Evolutionary conservation across 2,113 vertebrate species (phyloP), one percentile per base, ranked within the genome.

Genomic region (Tapirus terrestris): DNA sequence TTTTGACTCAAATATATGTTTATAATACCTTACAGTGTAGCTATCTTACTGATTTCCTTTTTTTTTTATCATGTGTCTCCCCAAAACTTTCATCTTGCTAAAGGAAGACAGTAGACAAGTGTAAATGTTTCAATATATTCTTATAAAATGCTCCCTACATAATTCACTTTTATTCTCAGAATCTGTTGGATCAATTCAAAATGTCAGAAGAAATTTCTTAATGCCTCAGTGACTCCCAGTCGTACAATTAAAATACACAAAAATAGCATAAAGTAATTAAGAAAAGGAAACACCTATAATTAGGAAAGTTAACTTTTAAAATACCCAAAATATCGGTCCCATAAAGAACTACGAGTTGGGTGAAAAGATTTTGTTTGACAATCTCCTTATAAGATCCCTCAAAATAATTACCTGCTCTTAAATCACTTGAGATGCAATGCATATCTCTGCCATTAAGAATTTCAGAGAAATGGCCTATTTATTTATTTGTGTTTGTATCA

Each of bases 151-250:
- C 0, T 48, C 2, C 18, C 18, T 96, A 8, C n/a, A 95, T 94
- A 96, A 96, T 94, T 97, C 33, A 95, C 76, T 87, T 10, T 81
- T 93, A 87, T 81, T 96, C 48, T 97, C 39, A 97, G 25, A 95
- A 86, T 89, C 17, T 75, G 8, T 90, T 96, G 79, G 10, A 70
- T 1, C 53, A 97, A 76, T 89, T 98, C 96, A 93, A 94, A 97
- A 86, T 73, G 43, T 11, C 56, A 93, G 53, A 88, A 91, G 36
- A 96, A 95, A 94, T 89, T 97, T 95, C 76, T 93, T 91, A 97
- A 95, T 88, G 61, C 36, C 25, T 94, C 36, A 77, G 8, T 87
- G 29, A 91, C 53, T 89, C 33, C 39, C n/a, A 86, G 17, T 86
- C 83, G 2, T 83, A 53, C 17, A 97, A 77, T 73, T 96, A 92